Base-by-base conservation (phyloP, 1,140 invertebrate genomes). In the Apis laboriosa region DNA sequence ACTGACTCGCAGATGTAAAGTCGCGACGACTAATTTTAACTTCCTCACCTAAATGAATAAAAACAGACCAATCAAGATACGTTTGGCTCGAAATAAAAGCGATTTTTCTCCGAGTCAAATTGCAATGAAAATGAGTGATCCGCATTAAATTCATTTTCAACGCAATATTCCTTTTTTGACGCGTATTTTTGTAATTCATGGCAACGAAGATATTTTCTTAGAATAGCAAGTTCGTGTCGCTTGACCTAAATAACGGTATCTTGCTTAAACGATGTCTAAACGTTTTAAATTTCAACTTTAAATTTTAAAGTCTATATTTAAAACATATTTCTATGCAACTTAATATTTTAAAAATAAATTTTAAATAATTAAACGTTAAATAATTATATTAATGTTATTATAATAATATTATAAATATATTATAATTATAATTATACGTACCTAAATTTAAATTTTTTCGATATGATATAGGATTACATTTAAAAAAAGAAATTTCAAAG, bases 1-100 rank as follows among this genome's bases (percentile, higher is more conserved):
- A 87, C 58, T 87, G 88, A 89, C 88, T 86, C 87, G 77, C 58
- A 85, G 83, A 86, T 78, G 80, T 83, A 87, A 86, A 82, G 86
- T 82, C 83, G 72, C 84, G 79, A 51, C 85, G 86, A 87, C 89
- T 91, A 91, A 90, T 90, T 91, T 91, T 91, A 91, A 89, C 90
- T 87, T 87, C 75, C 85, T 87, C 77, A 60, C 64, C 73, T 73
- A 86, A 80, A 86, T 87, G 86, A 86, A 90, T 79, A 89, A 89
- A 87, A 86, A 86, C 84, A 89, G 76, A 85, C 63, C 68, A 68
- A 81, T 81, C 55, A 84, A 71, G 89, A 86, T 72, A 78, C 71
- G 64, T 72, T 81, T 58, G 72, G 67, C 63, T 72, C 82, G 82
- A 89, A 89, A 90, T 90, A 90, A 90, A 85, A 79, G 80, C 80